These are phyloP conservation scores for Drosophila kikkawai DNA, from an alignment of 1,140 invertebrate genomes.

Conservation along the genomic window DNA sequence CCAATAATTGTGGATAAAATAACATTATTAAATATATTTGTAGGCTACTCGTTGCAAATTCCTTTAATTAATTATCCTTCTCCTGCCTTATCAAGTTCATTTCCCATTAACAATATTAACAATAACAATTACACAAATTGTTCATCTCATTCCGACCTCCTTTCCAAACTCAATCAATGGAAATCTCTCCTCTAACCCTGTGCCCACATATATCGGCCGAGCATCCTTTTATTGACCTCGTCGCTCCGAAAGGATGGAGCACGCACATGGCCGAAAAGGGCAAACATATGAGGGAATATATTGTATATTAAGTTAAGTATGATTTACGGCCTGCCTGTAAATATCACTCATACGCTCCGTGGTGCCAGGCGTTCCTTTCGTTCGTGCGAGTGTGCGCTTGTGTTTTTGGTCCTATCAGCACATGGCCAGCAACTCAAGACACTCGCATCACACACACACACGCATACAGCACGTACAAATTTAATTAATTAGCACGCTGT, in stretches of 20 bases:
- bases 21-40: background rate
- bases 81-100: background rate
- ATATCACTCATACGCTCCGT: slow-evolving; percentile 66
- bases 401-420: slow-evolving; percentile 51
- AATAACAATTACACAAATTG: slow-evolving; percentile 45
- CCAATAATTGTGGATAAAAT: background rate
- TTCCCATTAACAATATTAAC: slow-evolving; percentile 45
- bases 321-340: slow-evolving; percentile 76
- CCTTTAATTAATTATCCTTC: background rate
- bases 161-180: slow-evolving; percentile 37
- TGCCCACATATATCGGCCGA: background rate
- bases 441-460: slow-evolving; percentile 32
- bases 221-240: slow-evolving; percentile 49
- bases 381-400: background rate
- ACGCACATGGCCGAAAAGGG: slow-evolving; percentile 46
- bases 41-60: too few species aligned
- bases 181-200: slow-evolving; percentile 23
- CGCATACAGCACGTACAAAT: slow-evolving; percentile 74
- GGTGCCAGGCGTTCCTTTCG: slow-evolving; percentile 8
- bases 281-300: slow-evolving; percentile 49
- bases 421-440: slow-evolving; percentile 58
- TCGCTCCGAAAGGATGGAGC: background rate
- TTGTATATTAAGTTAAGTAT: slow-evolving; percentile 81
- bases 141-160: background rate
- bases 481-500: slow-evolving; percentile 83